Conservation (phyloP, 2,113 vertebrate species). For the Fulmarus glacialis region DNA sequence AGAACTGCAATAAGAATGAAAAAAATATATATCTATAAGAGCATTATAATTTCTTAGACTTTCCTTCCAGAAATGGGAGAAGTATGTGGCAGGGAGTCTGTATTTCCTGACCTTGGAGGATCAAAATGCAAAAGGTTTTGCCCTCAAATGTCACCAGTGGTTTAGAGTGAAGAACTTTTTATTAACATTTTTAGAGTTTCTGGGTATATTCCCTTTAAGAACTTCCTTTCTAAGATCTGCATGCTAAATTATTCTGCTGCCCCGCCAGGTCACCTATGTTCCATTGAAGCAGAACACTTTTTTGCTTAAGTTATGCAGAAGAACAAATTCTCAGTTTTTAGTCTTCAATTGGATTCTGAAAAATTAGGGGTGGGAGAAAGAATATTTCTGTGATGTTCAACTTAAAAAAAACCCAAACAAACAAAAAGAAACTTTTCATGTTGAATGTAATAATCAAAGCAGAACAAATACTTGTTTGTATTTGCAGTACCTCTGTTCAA, state of each 20-base stretch:
- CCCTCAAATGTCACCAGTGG: conserved; percentile 7
- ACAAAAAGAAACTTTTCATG: not conserved
- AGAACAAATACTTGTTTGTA: not conserved
- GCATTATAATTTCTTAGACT: conserved; percentile 23
- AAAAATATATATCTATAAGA: not conserved
- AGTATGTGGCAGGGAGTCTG: not conserved
- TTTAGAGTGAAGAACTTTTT: conserved; percentile 27
- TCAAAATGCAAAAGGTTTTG: conserved; percentile 56
- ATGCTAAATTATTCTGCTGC: conserved; percentile 52
- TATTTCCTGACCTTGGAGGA: conserved; percentile 31
- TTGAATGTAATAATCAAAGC: not conserved
- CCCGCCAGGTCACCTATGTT: not conserved
- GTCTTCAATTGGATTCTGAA: not conserved
- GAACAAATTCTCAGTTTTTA: not conserved
- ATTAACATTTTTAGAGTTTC: conserved; percentile 60
- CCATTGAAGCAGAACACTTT: conserved; percentile 14
- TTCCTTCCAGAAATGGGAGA: conserved; percentile 1
- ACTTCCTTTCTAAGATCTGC: conserved; percentile 21
- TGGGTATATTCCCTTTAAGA: conserved; percentile 42
- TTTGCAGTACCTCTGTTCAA: not conserved
- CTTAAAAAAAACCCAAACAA: not conserved
- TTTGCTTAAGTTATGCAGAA: conserved; percentile 35
- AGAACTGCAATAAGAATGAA: not conserved
- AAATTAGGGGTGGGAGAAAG: not conserved
- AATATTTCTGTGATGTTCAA: not conserved